These are phyloP conservation scores for Alectura lathami DNA, from an alignment of 2,113 vertebrate species.

Conservation along the genomic window DNA sequence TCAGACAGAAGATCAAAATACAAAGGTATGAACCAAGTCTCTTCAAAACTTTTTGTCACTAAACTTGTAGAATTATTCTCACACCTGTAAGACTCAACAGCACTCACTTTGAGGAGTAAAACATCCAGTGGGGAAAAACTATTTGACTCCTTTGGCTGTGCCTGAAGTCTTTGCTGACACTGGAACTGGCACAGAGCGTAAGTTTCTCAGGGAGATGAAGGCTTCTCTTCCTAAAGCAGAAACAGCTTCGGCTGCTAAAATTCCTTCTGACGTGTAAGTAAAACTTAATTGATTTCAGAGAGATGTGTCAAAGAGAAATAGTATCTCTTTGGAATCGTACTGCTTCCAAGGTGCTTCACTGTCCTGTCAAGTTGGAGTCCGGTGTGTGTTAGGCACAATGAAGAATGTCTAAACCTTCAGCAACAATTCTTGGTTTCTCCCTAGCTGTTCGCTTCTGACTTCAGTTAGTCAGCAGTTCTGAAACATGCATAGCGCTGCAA, in stretches of 20 bases:
- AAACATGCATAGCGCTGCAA: background rate
- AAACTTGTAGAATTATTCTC: background rate
- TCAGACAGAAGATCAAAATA: slow-evolving; percentile 82
- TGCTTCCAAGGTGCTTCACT: background rate
- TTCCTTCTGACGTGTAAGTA: background rate
- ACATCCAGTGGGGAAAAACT: background rate
- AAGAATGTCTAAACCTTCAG: background rate
- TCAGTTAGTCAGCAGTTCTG: background rate
- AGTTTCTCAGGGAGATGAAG: background rate
- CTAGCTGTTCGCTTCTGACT: background rate
- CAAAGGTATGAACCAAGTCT: slow-evolving; percentile 75
- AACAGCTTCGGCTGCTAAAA: background rate
- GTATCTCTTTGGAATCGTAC: background rate
- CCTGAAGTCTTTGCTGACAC: background rate
- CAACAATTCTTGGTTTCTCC: background rate
- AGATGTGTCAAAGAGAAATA: background rate
- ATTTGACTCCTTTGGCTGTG: background rate
- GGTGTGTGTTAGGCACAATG: background rate
- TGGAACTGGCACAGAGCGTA: background rate
- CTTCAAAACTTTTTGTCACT: background rate
- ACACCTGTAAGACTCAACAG: rapidly evolving
- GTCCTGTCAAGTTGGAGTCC: background rate
- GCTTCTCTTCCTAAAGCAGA: background rate
- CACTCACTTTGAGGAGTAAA: background rate
- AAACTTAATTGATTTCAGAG: background rate